Conservation (phyloP, 2,888 invertebrate species). For the Drosophila pseudotakahashii region DNA sequence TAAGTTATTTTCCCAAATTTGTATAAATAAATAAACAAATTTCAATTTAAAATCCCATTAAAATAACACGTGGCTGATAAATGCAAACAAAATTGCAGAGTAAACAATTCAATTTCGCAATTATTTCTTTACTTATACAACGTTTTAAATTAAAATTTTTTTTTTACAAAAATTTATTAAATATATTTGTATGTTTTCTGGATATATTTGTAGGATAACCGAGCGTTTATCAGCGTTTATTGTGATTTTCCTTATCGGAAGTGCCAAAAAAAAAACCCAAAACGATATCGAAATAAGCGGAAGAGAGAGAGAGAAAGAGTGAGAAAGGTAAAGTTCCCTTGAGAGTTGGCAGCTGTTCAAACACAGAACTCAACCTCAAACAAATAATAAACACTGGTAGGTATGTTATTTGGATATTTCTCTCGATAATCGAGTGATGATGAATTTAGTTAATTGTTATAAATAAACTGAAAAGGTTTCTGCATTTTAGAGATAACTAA, state of each 20-base stretch:
- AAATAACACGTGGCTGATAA: not conserved
- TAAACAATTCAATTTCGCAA: not conserved
- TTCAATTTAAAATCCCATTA: not conserved
- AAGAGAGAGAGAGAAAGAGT: not conserved
- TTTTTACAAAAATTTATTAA: not conserved
- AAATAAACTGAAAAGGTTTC: not conserved
- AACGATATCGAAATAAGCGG: not conserved
- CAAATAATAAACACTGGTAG: conserved; percentile 1
- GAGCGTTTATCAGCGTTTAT: not conserved
- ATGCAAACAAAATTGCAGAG: not conserved
- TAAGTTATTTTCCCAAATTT: not conserved
- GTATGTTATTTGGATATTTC: not conserved
- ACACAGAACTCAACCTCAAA: conserved; percentile 9
- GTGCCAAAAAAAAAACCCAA: conserved; percentile 1
- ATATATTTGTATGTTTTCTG: not conserved
- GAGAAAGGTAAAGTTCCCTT: not conserved
- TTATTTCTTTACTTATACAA: too few relatives aligned
- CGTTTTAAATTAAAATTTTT: too few relatives aligned
- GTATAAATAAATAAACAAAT: not conserved
- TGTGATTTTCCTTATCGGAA: conserved; percentile 18
- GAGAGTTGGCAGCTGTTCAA: conserved; percentile 26
- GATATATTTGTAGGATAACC: not conserved
- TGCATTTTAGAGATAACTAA: too few relatives aligned
- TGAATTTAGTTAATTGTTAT: too few relatives aligned
- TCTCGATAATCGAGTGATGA: not conserved